phyloP scores from a whole-genome alignment of 2,888 invertebrate genomes.

The Sympetrum striolatum region DNA sequence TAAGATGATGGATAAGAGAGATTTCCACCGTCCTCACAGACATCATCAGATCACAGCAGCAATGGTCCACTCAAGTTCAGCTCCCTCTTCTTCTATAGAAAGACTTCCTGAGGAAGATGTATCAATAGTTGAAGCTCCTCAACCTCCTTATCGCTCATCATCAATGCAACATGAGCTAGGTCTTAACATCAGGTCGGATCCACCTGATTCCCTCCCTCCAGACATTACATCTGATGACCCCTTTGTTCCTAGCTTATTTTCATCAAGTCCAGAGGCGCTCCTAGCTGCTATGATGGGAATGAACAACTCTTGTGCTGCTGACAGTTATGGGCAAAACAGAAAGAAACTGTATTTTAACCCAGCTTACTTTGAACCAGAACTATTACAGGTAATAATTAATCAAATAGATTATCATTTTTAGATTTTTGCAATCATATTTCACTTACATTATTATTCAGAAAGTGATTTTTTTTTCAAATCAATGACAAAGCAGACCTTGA shows the following conservation, averaged over 20 bases:
- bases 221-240: slow-evolving; percentile 28
- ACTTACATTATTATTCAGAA: too few relatives aligned
- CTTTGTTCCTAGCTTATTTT: slow-evolving; percentile 24
- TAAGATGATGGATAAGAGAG: background rate
- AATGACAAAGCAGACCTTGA: too few relatives aligned
- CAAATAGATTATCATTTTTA: too few relatives aligned
- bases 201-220: slow-evolving; percentile 21
- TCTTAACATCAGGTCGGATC: background rate
- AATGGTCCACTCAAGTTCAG: slow-evolving; percentile 69
- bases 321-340: slow-evolving; percentile 55
- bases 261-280: slow-evolving; percentile 30
- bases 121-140: slow-evolving; percentile 81
- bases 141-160: slow-evolving; percentile 54
- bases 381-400: slow-evolving; percentile 73
- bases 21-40: background rate
- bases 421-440: too few relatives aligned
- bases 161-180: background rate
- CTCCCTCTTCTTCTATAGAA: slow-evolving; percentile 64
- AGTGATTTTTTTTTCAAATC: too few relatives aligned
- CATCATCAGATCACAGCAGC: slow-evolving; percentile 72
- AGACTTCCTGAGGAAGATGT: slow-evolving; percentile 84
- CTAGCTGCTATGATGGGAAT: slow-evolving; percentile 32
- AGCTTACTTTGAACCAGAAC: slow-evolving; percentile 87
- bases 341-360: slow-evolving; percentile 88
- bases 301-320: slow-evolving; percentile 54